Conservation (phyloP, 2,888 invertebrate genomes). For the Bhutanitis thaidina region DNA sequence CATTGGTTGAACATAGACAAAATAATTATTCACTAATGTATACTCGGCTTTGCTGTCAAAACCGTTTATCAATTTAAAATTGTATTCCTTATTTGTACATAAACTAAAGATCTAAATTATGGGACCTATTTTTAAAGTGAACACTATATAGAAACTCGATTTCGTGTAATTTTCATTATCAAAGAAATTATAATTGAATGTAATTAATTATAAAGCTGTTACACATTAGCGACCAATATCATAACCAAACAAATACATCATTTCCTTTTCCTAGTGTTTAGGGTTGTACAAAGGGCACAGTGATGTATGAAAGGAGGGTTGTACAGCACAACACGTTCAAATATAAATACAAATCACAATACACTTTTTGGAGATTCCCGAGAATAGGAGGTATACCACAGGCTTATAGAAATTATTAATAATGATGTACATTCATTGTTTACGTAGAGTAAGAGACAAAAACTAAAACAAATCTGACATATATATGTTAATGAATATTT, state of each 20-base stretch:
- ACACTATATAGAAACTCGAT: too few relatives aligned
- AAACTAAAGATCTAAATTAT: background rate
- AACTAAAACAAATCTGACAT: too few relatives aligned
- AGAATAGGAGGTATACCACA: too few relatives aligned
- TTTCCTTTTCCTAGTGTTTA: conserved; percentile 50
- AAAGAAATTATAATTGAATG: background rate
- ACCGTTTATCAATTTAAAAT: background rate
- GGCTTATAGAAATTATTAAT: too few relatives aligned
- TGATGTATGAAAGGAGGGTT: conserved; percentile 37
- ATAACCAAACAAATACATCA: conserved; percentile 29
- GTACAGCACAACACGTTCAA: conserved; percentile 25
- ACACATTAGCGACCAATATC: conserved; percentile 13
- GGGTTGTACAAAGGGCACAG: conserved; percentile 33
- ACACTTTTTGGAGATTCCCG: too few relatives aligned
- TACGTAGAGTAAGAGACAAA: too few relatives aligned
- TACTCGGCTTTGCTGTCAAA: conserved; percentile 28
- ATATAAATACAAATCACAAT: too few relatives aligned
- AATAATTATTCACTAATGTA: conserved; percentile 31
- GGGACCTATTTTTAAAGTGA: background rate
- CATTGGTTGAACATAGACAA: conserved; percentile 73
- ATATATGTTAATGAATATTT: too few relatives aligned
- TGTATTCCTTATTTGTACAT: background rate
- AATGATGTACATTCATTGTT: too few relatives aligned
- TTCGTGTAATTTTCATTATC: background rate
- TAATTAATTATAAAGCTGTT: conserved; percentile 9